Conservation (phyloP, 2,797 vertebrate genomes). For the Xenops minutus region DNA sequence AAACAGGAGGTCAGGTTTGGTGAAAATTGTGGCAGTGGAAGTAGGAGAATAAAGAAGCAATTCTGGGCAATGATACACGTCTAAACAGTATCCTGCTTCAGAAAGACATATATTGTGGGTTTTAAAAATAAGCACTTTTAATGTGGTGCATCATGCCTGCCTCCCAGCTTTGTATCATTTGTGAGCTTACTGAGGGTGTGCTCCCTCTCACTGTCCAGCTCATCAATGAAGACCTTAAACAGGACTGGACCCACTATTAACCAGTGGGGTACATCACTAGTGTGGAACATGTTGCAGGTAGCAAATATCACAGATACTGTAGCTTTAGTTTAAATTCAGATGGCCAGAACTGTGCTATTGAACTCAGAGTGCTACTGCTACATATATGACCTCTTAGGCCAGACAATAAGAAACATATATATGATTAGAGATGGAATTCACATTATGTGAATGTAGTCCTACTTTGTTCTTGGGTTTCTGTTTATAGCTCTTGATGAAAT, state of each 20-base stretch:
- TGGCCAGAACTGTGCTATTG: background rate
- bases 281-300: background rate
- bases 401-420: background rate
- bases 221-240: background rate
- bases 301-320: background rate
- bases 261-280: background rate
- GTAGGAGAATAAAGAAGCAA: background rate
- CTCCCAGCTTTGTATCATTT: background rate
- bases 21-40: background rate
- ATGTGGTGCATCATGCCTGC: background rate
- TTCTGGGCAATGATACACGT: background rate
- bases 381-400: background rate
- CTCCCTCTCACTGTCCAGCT: background rate
- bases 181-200: background rate
- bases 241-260: background rate
- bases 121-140: background rate
- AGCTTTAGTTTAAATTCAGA: background rate
- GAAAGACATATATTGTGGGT: background rate
- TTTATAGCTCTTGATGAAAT: background rate
- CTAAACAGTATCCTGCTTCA: background rate
- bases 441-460: background rate
- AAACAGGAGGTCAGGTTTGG: background rate
- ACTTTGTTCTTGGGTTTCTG: background rate
- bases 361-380: background rate
- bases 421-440: background rate